Evolutionary conservation across 2,113 vertebrate genomes (phyloP).

Genomic region (Muntiacus reevesi): DNA sequence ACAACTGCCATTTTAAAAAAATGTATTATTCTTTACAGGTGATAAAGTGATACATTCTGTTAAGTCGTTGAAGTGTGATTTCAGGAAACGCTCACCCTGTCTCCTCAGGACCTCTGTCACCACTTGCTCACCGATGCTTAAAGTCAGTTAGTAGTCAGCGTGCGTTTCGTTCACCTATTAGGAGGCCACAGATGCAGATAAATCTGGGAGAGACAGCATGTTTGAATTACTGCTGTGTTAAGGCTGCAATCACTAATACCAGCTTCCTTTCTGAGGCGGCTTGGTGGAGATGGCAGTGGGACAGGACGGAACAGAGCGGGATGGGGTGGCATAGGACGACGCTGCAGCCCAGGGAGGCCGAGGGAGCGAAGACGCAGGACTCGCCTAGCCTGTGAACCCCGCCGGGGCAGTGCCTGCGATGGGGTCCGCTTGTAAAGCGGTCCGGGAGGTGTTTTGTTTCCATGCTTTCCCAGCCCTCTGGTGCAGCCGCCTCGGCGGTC

Average conservation of each 20-base stretch:
- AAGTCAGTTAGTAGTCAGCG: not conserved
- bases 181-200: not conserved
- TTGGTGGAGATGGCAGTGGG: not conserved
- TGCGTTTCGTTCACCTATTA: not conserved
- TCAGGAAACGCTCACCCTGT: not conserved
- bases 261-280: not conserved
- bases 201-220: not conserved
- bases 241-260: not conserved
- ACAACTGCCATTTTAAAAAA: not conserved
- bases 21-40: not conserved
- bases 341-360: not conserved
- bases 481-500: not conserved
- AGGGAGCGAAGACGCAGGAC: not conserved
- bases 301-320: not conserved
- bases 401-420: not conserved
- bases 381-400: not conserved
- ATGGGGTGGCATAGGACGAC: not conserved
- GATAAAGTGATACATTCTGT: not conserved
- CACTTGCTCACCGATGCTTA: not conserved
- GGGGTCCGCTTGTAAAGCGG: not conserved
- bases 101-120: not conserved
- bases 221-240: not conserved
- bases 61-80: not conserved
- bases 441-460: not conserved
- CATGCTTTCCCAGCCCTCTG: not conserved